Conservation (phyloP, 1,140 invertebrate species). For the Psilanteris sp. region DNA sequence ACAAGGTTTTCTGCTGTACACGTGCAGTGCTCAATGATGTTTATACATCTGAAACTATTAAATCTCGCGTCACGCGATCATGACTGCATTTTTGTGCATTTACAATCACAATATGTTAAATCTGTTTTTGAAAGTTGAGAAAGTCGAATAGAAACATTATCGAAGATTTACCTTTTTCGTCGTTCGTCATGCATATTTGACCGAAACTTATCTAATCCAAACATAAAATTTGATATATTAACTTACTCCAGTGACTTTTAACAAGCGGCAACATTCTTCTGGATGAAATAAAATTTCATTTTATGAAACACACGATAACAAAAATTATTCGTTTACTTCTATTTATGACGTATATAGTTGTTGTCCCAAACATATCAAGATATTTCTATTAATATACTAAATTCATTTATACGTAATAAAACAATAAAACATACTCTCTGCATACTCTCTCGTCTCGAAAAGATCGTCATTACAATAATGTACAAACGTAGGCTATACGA, state of each 20-base stretch:
- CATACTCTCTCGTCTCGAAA: background rate
- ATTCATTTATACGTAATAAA: background rate
- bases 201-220: background rate
- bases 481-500: background rate
- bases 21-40: slow-evolving; percentile 24
- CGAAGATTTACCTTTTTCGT: slow-evolving; percentile 23
- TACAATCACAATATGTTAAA: slow-evolving; percentile 48
- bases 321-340: too few species aligned
- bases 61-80: slow-evolving; percentile 53
- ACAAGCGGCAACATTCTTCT: too few species aligned
- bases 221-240: too few species aligned
- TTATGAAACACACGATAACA: too few species aligned
- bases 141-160: slow-evolving; percentile 47
- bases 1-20: slow-evolving; percentile 16
- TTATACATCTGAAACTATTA: slow-evolving; percentile 41
- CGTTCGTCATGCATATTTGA: background rate
- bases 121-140: slow-evolving; percentile 53
- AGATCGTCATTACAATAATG: background rate
- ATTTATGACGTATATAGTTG: too few species aligned
- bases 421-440: too few species aligned
- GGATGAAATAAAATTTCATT: too few species aligned
- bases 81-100: slow-evolving; percentile 40
- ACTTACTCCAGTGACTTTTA: too few species aligned
- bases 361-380: too few species aligned
- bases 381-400: too few species aligned